A percentile compares a stretch with the other conserved stretches of the same genome.
These are phyloP conservation scores for Pelecanus crispus DNA, from an alignment of 2,113 vertebrate species.

Conservation along the genomic window DNA sequence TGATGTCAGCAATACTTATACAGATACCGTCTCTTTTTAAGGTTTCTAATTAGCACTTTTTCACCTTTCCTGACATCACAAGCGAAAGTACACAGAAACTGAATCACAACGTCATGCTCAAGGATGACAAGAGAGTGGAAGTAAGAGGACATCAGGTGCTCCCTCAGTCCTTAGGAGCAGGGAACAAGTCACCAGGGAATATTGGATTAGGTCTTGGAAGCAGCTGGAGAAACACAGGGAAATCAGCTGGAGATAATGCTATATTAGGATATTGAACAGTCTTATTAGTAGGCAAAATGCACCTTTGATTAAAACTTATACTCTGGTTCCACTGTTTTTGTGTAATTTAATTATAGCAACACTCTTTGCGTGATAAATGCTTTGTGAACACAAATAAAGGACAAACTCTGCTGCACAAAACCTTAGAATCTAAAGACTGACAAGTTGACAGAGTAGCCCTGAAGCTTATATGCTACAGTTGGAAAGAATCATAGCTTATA, in stretches of 20 bases:
- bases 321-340: neutral
- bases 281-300: neutral
- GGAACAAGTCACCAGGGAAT: neutral
- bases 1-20: neutral
- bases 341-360: neutral
- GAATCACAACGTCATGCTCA: neutral
- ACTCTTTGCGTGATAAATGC: neutral
- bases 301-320: neutral
- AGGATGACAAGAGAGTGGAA: accelerated
- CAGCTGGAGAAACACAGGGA: neutral
- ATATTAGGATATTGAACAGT: neutral
- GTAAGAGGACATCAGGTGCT: neutral
- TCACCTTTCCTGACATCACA: neutral
- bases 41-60: neutral
- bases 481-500: neutral
- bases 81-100: neutral
- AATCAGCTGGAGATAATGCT: neutral
- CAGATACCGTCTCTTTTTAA: neutral
- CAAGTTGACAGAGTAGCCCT: neutral
- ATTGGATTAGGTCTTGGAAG: neutral
- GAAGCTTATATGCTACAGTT: neutral
- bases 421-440: neutral
- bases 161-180: neutral
- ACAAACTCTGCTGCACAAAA: neutral
- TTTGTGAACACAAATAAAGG: neutral